phyloP scores from a whole-genome alignment of 2,888 invertebrate genomes.

The Eristalinus sepulchralis region DNA sequence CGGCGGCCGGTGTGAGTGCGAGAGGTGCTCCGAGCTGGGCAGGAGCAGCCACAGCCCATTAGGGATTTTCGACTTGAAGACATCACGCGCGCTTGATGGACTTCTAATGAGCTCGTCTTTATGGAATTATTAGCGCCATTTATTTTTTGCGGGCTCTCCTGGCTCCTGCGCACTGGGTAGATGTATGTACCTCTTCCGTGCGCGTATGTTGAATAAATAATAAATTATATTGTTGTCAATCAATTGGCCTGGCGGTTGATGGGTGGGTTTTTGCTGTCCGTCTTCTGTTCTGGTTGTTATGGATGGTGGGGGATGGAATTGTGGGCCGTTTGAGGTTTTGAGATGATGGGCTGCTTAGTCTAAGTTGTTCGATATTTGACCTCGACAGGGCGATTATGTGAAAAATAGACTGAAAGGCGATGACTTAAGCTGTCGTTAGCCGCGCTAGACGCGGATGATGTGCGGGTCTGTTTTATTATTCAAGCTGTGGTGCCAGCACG shows the following conservation, averaged over 20 bases:
- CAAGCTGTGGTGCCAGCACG: neutral
- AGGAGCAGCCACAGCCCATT: constrained; percentile 63
- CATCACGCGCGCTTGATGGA: constrained; percentile 73
- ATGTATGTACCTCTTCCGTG: constrained; percentile 18
- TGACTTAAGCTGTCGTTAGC: neutral
- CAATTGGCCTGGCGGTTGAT: constrained; percentile 52
- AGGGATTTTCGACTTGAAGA: constrained; percentile 66
- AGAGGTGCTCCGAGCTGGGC: neutral
- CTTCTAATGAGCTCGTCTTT: constrained; percentile 73
- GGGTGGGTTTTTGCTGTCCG: constrained; percentile 21
- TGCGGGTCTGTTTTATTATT: neutral
- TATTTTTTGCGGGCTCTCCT: constrained; percentile 56
- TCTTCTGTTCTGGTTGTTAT: constrained; percentile 27
- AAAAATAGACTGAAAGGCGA: neutral
- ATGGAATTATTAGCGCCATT: constrained; percentile 74
- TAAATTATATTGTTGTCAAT: constrained; percentile 72
- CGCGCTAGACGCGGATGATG: neutral
- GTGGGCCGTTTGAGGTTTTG: neutral
- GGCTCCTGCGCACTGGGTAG: neutral
- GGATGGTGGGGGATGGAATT: neutral
- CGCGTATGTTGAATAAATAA: constrained; percentile 65
- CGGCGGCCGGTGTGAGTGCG: neutral
- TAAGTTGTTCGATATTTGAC: neutral
- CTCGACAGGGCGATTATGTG: neutral
- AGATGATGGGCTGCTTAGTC: no score